phyloP scores from a whole-genome alignment of 1,140 invertebrate species.

The Eriosoma lanigerum region DNA sequence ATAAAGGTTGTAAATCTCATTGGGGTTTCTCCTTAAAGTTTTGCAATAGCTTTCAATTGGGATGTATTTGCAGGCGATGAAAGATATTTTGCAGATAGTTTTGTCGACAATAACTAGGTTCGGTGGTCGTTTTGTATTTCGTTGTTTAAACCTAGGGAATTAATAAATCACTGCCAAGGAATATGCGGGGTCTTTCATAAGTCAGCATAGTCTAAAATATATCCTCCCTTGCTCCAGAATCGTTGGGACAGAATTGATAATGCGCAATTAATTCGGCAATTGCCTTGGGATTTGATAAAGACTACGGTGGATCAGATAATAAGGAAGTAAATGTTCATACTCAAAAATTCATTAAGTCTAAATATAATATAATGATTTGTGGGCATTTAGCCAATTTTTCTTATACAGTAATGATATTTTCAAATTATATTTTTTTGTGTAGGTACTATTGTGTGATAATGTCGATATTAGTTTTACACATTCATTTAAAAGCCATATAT shows the following conservation, averaged over 20 bases:
- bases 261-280: slow-evolving; percentile 4
- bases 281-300: slow-evolving; percentile 16
- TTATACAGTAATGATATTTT: background rate
- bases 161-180: slow-evolving; percentile 36
- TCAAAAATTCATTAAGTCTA: background rate
- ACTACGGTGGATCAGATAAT: background rate
- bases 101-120: slow-evolving; percentile 25
- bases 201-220: background rate
- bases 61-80: slow-evolving; percentile 9
- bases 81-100: slow-evolving; percentile 44
- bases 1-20: slow-evolving; percentile 1
- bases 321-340: background rate
- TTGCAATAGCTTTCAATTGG: background rate
- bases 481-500: no score
- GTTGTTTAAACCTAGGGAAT: slow-evolving; percentile 29
- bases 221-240: background rate
- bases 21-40: slow-evolving; percentile 14
- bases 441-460: no score
- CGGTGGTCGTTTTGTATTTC: slow-evolving; percentile 22
- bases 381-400: background rate
- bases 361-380: background rate
- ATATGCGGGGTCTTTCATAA: background rate
- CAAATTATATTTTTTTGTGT: no score
- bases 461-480: no score
- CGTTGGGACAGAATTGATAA: slow-evolving; percentile 23